Evolutionary conservation across 2,888 invertebrate genomes (phyloP).

Genomic region (Panopea generosa): DNA sequence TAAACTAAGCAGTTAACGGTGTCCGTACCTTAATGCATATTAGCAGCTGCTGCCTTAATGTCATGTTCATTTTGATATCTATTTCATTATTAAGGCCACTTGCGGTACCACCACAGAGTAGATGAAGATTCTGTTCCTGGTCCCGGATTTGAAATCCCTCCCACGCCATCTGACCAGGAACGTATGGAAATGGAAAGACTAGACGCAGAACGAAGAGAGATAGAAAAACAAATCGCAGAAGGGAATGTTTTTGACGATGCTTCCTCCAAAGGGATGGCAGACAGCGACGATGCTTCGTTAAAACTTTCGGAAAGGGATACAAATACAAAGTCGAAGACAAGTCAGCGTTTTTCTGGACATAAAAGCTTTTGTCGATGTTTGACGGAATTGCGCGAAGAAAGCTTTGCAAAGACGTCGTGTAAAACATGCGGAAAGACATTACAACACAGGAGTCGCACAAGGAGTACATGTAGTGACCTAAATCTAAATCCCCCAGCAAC

Average conservation of each 20-base stretch:
- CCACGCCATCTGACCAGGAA: constrained; percentile 53
- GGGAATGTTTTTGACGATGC: constrained; percentile 34
- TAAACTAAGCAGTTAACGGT: too few relatives aligned
- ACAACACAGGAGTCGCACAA: too few relatives aligned
- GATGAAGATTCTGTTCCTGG: constrained; percentile 54
- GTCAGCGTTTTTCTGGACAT: constrained; percentile 8
- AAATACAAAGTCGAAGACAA: background rate
- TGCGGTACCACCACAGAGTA: constrained; percentile 53
- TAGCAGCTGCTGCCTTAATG: too few relatives aligned
- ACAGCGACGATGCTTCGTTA: constrained; percentile 35
- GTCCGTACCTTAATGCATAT: too few relatives aligned
- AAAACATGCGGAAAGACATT: constrained; percentile 43
- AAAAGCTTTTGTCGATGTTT: constrained; percentile 50
- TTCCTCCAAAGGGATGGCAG: constrained; percentile 9
- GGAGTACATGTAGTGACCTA: constrained; percentile 4
- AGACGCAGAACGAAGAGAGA: constrained; percentile 18
- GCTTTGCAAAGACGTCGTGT: constrained; percentile 30
- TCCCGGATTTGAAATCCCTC: constrained; percentile 60
- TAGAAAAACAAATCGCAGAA: constrained; percentile 21
- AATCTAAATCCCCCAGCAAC: background rate
- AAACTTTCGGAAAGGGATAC: constrained; percentile 9
- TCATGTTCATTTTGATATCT: too few relatives aligned
- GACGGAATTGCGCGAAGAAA: constrained; percentile 28
- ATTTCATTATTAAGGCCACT: constrained; percentile 44
- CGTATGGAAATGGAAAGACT: constrained; percentile 2